Evolutionary conservation across 2,888 invertebrate species (phyloP).

Genomic region (Lasioglossum pauxillum): DNA sequence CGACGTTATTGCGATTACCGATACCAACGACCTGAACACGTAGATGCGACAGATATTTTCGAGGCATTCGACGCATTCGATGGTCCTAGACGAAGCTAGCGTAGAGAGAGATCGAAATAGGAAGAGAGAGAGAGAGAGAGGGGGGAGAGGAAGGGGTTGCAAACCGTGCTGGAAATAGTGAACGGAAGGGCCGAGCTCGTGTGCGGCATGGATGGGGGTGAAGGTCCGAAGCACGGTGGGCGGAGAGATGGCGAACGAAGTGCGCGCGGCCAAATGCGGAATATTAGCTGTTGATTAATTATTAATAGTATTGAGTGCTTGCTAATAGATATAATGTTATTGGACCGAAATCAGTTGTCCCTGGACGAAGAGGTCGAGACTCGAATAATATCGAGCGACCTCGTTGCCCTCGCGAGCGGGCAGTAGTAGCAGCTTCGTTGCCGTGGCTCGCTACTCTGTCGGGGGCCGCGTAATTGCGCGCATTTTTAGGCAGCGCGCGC

Average conservation of each 20-base stretch:
- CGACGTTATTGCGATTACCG: constrained; percentile 45
- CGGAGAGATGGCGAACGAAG: constrained; percentile 50
- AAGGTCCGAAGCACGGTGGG: constrained; percentile 31
- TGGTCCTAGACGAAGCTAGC: constrained; percentile 58
- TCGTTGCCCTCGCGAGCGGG: constrained; percentile 13
- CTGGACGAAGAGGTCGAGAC: constrained; percentile 57
- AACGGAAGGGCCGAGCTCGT: constrained; percentile 9
- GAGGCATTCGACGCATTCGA: constrained; percentile 63
- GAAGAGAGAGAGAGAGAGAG: no score
- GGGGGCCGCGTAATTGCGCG: not conserved
- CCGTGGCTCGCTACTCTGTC: not conserved
- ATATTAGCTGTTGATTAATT: constrained; percentile 76
- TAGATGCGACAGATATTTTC: constrained; percentile 63
- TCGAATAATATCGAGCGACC: constrained; percentile 42
- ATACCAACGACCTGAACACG: not conserved
- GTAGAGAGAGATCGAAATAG: not conserved
- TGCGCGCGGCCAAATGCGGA: constrained; percentile 67
- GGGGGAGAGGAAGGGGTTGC: not conserved
- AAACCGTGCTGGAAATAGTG: constrained; percentile 34
- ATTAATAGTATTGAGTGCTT: constrained; percentile 76
- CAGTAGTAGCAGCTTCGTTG: not conserved
- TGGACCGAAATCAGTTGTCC: constrained; percentile 70
- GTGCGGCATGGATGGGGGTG: constrained; percentile 17
- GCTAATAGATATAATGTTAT: constrained; percentile 76
- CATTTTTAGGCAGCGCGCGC: constrained; percentile 1